These are phyloP conservation scores for Tapirus terrestris DNA, from an alignment of 2,113 vertebrate species.

Conservation along the genomic window DNA sequence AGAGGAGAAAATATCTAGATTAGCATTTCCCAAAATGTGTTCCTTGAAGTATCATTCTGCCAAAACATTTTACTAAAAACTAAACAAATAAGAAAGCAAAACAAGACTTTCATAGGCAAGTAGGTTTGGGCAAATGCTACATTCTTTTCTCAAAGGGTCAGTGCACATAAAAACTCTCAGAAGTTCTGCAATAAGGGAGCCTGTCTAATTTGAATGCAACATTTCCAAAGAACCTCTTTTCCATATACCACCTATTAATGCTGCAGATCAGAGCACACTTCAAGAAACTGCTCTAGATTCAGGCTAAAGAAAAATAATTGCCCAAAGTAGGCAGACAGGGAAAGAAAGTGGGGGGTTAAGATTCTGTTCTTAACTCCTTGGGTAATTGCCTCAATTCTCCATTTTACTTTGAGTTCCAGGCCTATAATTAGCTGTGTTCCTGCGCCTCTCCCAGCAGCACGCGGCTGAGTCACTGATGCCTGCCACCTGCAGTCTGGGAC, in stretches of 20 bases:
- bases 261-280: not conserved
- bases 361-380: slow-evolving; percentile 9
- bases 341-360: not conserved
- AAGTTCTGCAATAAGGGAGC: not conserved
- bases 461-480: slow-evolving; percentile 38
- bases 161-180: not conserved
- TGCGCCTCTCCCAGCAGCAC: not conserved
- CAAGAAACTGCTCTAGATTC: slow-evolving; percentile 21
- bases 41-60: not conserved
- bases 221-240: not conserved
- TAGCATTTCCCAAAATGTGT: slow-evolving; percentile 1
- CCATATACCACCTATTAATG: not conserved
- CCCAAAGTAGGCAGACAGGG: not conserved
- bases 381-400: slow-evolving; percentile 12
- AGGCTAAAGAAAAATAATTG: slow-evolving; percentile 38
- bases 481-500: slow-evolving; percentile 14
- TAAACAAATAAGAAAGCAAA: slow-evolving; percentile 8
- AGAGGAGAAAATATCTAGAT: not conserved
- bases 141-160: not conserved
- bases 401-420: not conserved
- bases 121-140: not conserved
- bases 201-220: not conserved
- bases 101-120: not conserved
- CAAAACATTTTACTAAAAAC: not conserved
- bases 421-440: slow-evolving; percentile 57